A percentile compares a stretch with the other conserved stretches of the same genome.
Evolutionary conservation across 2,113 vertebrate species (phyloP).

Genomic region (Sphaerodactylus townsendi): DNA sequence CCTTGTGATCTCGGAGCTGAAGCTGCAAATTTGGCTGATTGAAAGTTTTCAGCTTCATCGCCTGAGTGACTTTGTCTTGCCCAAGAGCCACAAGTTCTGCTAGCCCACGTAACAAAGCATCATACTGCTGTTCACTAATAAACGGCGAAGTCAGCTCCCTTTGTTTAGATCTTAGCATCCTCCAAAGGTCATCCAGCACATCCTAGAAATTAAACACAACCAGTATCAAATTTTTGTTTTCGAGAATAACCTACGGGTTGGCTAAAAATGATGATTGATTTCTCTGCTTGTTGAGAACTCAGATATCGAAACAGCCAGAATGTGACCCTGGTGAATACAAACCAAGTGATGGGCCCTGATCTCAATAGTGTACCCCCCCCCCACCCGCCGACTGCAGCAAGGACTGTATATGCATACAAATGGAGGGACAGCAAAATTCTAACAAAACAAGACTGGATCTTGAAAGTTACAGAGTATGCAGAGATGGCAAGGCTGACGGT

Average conservation of each 20-base stretch:
- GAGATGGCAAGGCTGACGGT: too few species aligned
- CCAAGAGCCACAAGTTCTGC: constrained; percentile 75
- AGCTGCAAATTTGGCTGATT: constrained; percentile 72
- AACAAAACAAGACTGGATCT: too few species aligned
- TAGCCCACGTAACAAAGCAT: constrained; percentile 74
- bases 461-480: too few species aligned
- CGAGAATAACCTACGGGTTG: background rate
- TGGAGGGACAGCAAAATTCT: too few species aligned
- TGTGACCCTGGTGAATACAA: too few species aligned
- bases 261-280: background rate
- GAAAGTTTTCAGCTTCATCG: constrained; percentile 51
- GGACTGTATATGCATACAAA: too few species aligned
- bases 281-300: too few species aligned
- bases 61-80: constrained; percentile 68
- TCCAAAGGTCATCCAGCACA: constrained; percentile 74
- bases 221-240: background rate
- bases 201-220: constrained; percentile 70
- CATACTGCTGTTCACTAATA: constrained; percentile 71
- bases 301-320: too few species aligned
- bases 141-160: constrained; percentile 65
- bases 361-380: too few species aligned
- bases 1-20: constrained; percentile 79
- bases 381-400: too few species aligned
- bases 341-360: too few species aligned
- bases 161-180: constrained; percentile 64